Evolutionary conservation across 2,888 invertebrate species (phyloP).

Genomic region (Amblyteles armatorius): DNA sequence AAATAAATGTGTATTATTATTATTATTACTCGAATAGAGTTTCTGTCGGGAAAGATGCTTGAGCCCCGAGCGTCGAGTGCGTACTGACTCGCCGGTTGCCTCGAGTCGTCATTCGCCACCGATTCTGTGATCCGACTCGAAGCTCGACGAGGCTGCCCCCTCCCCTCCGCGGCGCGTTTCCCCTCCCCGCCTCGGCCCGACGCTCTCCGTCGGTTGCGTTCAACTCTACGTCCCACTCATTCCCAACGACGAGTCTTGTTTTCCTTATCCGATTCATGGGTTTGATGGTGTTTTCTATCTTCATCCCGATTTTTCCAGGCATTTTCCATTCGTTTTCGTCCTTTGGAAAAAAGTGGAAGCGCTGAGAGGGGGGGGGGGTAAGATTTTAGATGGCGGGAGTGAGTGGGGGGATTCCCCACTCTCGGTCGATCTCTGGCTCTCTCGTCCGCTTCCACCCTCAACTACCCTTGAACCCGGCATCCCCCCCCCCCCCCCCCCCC

Average conservation of each 20-base stretch:
- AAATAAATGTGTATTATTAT: no score
- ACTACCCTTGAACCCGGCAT: constrained; percentile 44
- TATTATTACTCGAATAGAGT: no score
- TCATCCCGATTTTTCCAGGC: constrained; percentile 18
- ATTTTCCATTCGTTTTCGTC: constrained; percentile 25
- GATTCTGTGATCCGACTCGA: constrained; percentile 48
- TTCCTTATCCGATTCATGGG: background rate
- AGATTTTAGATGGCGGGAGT: background rate
- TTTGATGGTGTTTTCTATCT: background rate
- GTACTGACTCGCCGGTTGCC: constrained; percentile 66
- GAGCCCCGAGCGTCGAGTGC: constrained; percentile 50
- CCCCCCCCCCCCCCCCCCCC: background rate
- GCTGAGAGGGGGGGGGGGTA: no score
- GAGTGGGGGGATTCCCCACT: background rate
- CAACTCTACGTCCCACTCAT: background rate
- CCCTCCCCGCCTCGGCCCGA: constrained; percentile 9
- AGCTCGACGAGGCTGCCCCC: constrained; percentile 36
- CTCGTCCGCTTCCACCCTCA: constrained; percentile 34
- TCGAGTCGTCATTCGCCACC: constrained; percentile 51
- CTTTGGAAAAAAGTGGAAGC: background rate
- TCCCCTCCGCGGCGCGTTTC: constrained; percentile 38
- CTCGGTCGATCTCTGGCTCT: constrained; percentile 4
- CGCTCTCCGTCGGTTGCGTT: constrained; percentile 27
- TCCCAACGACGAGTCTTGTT: background rate
- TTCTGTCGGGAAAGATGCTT: constrained; percentile 10